phyloP scores from a whole-genome alignment of 2,113 vertebrate genomes.

The Chloebia gouldiae region DNA sequence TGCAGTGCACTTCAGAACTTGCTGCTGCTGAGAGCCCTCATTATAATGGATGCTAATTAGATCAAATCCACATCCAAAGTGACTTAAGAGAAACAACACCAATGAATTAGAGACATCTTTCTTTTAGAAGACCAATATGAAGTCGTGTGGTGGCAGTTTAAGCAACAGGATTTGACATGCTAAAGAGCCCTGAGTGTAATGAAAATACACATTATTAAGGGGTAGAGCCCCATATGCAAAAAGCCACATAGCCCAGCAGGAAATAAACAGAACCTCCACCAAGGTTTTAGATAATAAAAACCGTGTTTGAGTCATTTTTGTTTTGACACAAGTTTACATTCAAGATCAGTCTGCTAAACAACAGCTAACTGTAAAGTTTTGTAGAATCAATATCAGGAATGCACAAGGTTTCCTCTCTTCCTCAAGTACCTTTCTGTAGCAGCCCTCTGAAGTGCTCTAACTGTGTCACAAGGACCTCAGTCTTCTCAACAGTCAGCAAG shows the following conservation, averaged over 20 bases:
- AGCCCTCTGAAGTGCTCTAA: not conserved
- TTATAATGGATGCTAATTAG: conserved; percentile 51
- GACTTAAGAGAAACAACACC: conserved; percentile 25
- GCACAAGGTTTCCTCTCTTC: not conserved
- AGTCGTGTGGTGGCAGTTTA: not conserved
- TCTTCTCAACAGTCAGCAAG: not conserved
- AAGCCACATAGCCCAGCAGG: not conserved
- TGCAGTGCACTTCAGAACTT: conserved; percentile 27
- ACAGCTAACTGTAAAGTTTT: not conserved
- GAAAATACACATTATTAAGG: not conserved
- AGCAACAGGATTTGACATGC: not conserved
- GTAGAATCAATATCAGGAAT: not conserved
- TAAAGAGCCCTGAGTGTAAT: not conserved
- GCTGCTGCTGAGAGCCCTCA: conserved; percentile 4
- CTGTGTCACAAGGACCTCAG: not conserved
- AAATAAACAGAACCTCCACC: not conserved
- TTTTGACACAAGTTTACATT: not conserved
- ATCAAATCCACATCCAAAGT: conserved; percentile 46
- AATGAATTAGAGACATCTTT: not conserved
- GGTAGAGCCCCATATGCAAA: not conserved
- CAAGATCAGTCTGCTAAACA: not conserved
- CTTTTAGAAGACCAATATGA: conserved; percentile 12
- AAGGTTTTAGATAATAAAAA: not conserved
- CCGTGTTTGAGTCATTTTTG: not conserved
- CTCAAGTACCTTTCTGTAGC: not conserved